Base-by-base conservation (phyloP, 2,113 vertebrate species). In the Corydoras sp. region DNA sequence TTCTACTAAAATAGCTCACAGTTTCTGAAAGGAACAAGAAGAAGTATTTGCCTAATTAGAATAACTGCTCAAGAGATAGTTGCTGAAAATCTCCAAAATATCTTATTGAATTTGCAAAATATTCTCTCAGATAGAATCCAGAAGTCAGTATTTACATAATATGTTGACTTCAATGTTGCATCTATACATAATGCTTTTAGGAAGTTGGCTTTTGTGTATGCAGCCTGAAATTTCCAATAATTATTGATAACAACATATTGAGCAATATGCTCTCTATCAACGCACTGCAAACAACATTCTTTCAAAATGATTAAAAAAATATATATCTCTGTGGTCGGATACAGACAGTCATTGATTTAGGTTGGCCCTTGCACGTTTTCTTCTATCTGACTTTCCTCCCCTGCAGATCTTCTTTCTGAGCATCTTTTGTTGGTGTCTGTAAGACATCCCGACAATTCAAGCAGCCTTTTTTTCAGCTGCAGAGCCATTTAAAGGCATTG, bases 281-380 rank as follows among this genome's bases (percentile, higher is more conserved):
- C 80, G 77, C 77, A 74, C 24, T 77, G 77, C 74, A 69, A 81
- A 78, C 80, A 76, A 81, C 79, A 82, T 84, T 74, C 77, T 83
- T 81, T 78, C 69, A 77, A 74, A 76, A 79, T 64, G 18, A 24
- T 24, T 24, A 24, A 24, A 43, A 5, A 43, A 43, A 43, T 43
- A 43, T 43, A 14, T 53, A 80, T 74, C 72, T 73, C 73, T 65
- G 79, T 79, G 49, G 76, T 81, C 78, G 82, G 68, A 84, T 82
- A 79, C 76, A 81, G 81, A 76, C 81, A 71, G 51, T 75, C 81
- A 82, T 76, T 81, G 81, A 86, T 85, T 84, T 82, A 75, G 72
- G 50, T 78, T 76, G 63, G 59, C 70, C 66, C 70, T 69, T 69
- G 56, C 51, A 71, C 68, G 32, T 61, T 31, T n/a, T 12, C 68